Evolutionary conservation across 2,797 vertebrate species (phyloP).

Genomic region (Labeo calbasu): DNA sequence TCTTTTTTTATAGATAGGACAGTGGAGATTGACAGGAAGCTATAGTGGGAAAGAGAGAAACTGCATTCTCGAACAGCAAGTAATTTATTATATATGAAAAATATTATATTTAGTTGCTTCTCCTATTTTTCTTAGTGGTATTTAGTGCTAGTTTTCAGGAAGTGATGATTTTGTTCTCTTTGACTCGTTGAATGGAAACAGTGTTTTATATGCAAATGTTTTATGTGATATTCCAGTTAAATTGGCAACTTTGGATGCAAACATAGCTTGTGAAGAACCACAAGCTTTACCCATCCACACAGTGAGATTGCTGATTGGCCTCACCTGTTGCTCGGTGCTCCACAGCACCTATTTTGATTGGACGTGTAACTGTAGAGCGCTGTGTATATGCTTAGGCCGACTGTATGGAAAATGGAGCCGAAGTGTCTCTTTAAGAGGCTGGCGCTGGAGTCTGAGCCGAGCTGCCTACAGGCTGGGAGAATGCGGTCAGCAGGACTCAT

Average conservation of each 20-base stretch:
- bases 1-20: too few relatives aligned
- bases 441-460: slow-evolving; percentile 17
- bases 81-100: neutral
- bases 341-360: neutral
- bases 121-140: neutral
- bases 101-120: neutral
- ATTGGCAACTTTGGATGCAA: neutral
- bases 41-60: too few relatives aligned
- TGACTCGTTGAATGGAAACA: neutral
- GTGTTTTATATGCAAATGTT: neutral
- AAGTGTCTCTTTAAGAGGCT: slow-evolving; percentile 58
- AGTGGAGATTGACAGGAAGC: too few relatives aligned
- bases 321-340: slow-evolving; percentile 5
- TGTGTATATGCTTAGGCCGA: neutral
- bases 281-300: neutral
- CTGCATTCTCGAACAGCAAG: neutral
- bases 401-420: slow-evolving; percentile 25
- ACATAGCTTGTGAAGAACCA: neutral
- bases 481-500: slow-evolving; percentile 66
- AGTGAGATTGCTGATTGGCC: neutral
- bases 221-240: neutral
- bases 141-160: neutral
- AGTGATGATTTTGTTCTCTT: neutral
- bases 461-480: slow-evolving; percentile 62
- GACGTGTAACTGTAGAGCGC: neutral